Base-by-base conservation (phyloP, 2,113 vertebrate genomes). In the Paramormyrops kingsleyae region DNA sequence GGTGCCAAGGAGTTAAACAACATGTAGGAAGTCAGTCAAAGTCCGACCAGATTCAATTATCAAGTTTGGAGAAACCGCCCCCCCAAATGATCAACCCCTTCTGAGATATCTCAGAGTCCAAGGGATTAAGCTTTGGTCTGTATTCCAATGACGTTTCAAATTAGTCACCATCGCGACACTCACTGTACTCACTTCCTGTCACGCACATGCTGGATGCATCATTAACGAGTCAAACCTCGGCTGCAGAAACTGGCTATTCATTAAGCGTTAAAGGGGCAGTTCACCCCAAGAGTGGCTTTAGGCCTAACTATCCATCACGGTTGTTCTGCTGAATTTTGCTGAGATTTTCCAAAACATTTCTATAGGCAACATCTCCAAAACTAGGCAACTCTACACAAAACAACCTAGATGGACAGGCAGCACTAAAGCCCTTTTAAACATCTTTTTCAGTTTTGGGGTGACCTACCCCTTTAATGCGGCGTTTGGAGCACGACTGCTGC, bases 101-200 rank as follows among this genome's bases (percentile, higher is more conserved):
- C 31, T 70, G 31, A 74, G 70, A 74, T 17, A 17, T 39, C 35
- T 80, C 74, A 80, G 15, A 15, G 74, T 56, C 56, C 7, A 31
- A 59, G 59, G 83, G 44, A 49, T 86, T 66, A 56, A 39, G 59
- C 83, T 35, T 89, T 35, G 46, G 83, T 49, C 19, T n/a, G 27
- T 87, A 84, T 83, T 83, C 70, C 74, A 47, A 19, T 77, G 70
- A 89, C 27, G 31, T 77, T 27, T 74, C 77, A 89, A 66, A 90
- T 90, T 42, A 90, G n/a, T 70, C 46, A 87, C 35, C 52, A 59
- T 74, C 83, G 62, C n/a, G 85, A 24, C 24, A 47, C 77, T 46
- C 53, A 85, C 56, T 39, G 35, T 15, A 46, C 53, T 86, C 59
- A 49, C 83, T 70, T 46, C 42, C 53, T 35, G 83, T n/a, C 35